phyloP scores from a whole-genome alignment of 2,888 invertebrate species.

The Drosophila mimica region DNA sequence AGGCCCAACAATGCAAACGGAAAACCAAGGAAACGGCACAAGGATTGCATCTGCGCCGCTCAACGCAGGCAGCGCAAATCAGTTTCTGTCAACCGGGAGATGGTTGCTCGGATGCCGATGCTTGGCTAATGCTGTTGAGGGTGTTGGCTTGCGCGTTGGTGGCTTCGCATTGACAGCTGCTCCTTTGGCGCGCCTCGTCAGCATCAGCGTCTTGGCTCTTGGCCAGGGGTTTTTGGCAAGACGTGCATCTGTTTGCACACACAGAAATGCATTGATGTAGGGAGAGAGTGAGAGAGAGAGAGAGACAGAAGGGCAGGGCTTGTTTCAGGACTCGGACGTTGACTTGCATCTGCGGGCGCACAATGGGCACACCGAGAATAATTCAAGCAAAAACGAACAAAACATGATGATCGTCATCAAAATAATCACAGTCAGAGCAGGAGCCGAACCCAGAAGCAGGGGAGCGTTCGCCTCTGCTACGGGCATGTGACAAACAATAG shows the following conservation, averaged over 20 bases:
- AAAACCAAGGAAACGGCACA: constrained; percentile 56
- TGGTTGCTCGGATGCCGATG: constrained; percentile 26
- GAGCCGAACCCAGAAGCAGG: constrained; percentile 10
- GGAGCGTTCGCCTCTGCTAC: constrained; percentile 11
- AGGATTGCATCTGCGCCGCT: constrained; percentile 56
- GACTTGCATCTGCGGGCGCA: constrained; percentile 82
- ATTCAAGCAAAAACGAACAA: constrained; percentile 60
- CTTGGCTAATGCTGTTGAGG: constrained; percentile 56
- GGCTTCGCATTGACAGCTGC: constrained; percentile 75
- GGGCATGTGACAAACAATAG: constrained; percentile 63
- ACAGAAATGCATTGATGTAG: neutral
- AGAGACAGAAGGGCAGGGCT: neutral
- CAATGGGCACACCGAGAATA: constrained; percentile 61
- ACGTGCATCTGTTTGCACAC: constrained; percentile 77
- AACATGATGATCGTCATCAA: constrained; percentile 53
- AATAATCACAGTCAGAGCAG: constrained; percentile 65
- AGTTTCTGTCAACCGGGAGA: constrained; percentile 70
- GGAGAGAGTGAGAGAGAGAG: neutral
- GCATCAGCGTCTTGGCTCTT: constrained; percentile 43
- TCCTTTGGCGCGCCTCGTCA: constrained; percentile 69
- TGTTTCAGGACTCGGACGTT: constrained; percentile 75
- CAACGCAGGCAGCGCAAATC: constrained; percentile 62
- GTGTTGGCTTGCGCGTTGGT: constrained; percentile 78
- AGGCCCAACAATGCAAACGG: constrained; percentile 64
- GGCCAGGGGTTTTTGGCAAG: constrained; percentile 72